Conservation (phyloP, 2,888 invertebrate species). For the Listrodromus nycthemerus region DNA sequence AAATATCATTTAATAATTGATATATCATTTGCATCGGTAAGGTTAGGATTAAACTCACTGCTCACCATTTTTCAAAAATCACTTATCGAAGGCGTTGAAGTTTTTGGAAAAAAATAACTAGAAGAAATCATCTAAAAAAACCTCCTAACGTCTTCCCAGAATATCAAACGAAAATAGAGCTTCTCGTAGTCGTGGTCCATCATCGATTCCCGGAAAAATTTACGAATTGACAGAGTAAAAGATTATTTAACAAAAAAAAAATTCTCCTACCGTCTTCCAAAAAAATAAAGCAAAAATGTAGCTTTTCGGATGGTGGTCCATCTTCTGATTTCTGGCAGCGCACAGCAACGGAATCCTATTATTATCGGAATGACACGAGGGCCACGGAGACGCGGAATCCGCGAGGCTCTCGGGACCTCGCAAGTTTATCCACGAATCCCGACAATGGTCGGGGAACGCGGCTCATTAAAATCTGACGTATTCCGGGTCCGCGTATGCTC, state of each 20-base stretch:
- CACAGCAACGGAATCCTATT: conserved; percentile 6
- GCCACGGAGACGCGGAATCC: background rate
- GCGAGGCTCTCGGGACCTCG: conserved; percentile 6
- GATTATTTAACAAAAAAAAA: background rate
- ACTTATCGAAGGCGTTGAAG: too few relatives aligned
- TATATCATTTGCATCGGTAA: too few relatives aligned
- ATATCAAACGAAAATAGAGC: too few relatives aligned
- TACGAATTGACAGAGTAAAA: too few relatives aligned
- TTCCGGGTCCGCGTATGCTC: background rate
- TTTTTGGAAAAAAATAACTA: too few relatives aligned
- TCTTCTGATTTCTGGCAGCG: conserved; percentile 9
- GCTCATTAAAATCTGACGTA: conserved; percentile 62
- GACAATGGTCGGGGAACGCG: conserved; percentile 54
- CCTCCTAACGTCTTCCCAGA: too few relatives aligned
- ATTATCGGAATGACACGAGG: conserved; percentile 33
- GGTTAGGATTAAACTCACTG: too few relatives aligned
- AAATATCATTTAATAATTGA: too few relatives aligned
- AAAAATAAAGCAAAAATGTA: background rate
- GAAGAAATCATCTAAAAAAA: too few relatives aligned
- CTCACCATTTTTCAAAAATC: background rate
- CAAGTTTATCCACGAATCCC: conserved; percentile 25
- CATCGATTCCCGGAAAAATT: too few relatives aligned
- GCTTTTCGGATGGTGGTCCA: background rate
- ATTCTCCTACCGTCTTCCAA: background rate
- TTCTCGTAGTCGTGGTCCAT: too few relatives aligned